Evolutionary conservation across 2,113 vertebrate species (phyloP).

Genomic region (Syrmaticus mikado): DNA sequence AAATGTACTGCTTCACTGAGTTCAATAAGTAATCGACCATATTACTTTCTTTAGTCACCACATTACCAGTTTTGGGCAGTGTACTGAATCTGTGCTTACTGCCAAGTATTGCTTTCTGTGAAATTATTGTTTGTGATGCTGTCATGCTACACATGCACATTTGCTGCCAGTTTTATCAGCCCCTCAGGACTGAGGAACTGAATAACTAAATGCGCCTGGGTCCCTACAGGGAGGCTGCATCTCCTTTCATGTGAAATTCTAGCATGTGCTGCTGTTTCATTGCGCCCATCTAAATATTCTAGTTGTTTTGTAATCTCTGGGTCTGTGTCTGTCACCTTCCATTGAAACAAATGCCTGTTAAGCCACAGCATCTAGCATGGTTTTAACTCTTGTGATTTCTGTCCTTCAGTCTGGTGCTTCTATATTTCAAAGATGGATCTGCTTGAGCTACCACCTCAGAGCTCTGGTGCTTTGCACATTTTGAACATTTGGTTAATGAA

Average conservation of each 20-base stretch:
- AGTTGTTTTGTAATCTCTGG: neutral
- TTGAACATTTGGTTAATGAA: neutral
- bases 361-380: neutral
- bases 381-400: neutral
- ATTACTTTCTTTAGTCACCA: neutral
- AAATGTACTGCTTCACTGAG: slow-evolving; percentile 9
- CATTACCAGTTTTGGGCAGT: slow-evolving; percentile 5
- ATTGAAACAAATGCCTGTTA: neutral
- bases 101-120: slow-evolving; percentile 9
- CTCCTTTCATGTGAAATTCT: neutral
- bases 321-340: neutral
- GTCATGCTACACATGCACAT: neutral
- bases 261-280: neutral
- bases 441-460: neutral
- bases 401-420: neutral
- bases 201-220: neutral
- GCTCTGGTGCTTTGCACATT: neutral
- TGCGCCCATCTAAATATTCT: neutral
- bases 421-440: neutral
- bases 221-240: neutral
- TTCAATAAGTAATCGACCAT: slow-evolving; percentile 18
- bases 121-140: neutral
- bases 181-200: neutral
- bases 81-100: slow-evolving; percentile 15
- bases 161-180: neutral